Conservation (phyloP, 2,797 vertebrate genomes). For the Anomalospiza imberbis region DNA sequence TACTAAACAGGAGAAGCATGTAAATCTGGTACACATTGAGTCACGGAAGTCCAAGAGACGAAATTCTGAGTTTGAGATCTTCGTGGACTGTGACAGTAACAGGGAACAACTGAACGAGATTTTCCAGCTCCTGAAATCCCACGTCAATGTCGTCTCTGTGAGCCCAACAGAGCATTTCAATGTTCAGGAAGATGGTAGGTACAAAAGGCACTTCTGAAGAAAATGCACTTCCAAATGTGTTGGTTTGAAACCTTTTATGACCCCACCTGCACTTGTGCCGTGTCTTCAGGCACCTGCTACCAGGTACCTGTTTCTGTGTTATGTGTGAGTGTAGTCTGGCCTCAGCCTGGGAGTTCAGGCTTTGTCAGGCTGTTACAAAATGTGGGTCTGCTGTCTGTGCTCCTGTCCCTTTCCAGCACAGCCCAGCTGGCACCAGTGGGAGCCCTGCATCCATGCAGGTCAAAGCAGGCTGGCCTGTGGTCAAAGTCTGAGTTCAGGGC, state of each 20-base stretch:
- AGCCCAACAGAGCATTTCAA: conserved; percentile 82
- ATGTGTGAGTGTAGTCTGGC: neutral
- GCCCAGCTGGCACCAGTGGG: neutral
- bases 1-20: conserved; percentile 88
- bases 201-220: neutral
- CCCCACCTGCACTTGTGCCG: neutral
- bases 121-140: conserved; percentile 88
- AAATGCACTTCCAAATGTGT: neutral
- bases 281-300: neutral
- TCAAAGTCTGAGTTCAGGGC: neutral
- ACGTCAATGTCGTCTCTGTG: conserved; percentile 86
- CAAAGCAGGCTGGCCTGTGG: neutral
- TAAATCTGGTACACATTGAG: conserved; percentile 95
- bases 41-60: conserved; percentile 93
- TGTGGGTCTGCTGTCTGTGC: neutral
- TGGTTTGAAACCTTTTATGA: neutral
- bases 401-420: neutral
- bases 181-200: conserved; percentile 80
- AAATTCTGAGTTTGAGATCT: conserved; percentile 97
- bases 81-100: conserved; percentile 94
- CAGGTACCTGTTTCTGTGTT: neutral
- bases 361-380: neutral
- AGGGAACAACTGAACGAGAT: conserved; percentile 92
- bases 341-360: neutral
- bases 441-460: rapidly evolving